Base-by-base conservation (phyloP, 2,113 vertebrate genomes). In the Leiothrix lutea region DNA sequence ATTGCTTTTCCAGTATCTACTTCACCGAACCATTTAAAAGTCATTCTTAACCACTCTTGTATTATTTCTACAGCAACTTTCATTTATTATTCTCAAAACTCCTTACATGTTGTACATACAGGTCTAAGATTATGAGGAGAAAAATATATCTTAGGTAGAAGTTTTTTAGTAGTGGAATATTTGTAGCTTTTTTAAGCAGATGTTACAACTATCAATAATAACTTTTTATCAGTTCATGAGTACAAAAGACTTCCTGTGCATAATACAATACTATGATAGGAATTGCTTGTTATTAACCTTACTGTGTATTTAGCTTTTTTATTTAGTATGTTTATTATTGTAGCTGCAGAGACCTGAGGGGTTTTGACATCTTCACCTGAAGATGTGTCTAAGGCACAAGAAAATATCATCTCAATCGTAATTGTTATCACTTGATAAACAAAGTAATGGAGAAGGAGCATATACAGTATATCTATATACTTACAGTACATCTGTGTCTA, bases 21-120 rank as follows among this genome's bases (percentile, higher is more conserved):
- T 93, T 95, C 94, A 73, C 35, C 4, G 2, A 71, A 79, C 72
- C 80, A 77, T 93, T 96, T 94, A 61, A 86, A 93, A 95, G 91
- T 71, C 90, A 84, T 89, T 91, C 67, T 94, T 97, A 91, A 97
- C 70, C 48, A 58, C 56, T 88, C 38, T 56, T 80, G 21, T 95
- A 78, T 91, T 94, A 88, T 75, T 84, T 95, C 73, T 73, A 51
- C 45, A 73, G 77, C 58, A 51, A 51, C 62, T 82, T 81, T 26
- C 72, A 79, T 89, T 90, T 47, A 35, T 90, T 93, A 87, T 88
- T 93, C 79, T 88, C 67, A 42, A 64, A 89, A 83, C 0, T n/a
- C 51, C 61, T 88, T 80, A 77, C 21, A 62, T 40, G 40, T 73
- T 95, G 79, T 92, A 90, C 64, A 73, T 56, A 88, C 67, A 92